Evolutionary conservation across 2,797 vertebrate genomes (phyloP).

Genomic region (Chelidonichthys spinosus): DNA sequence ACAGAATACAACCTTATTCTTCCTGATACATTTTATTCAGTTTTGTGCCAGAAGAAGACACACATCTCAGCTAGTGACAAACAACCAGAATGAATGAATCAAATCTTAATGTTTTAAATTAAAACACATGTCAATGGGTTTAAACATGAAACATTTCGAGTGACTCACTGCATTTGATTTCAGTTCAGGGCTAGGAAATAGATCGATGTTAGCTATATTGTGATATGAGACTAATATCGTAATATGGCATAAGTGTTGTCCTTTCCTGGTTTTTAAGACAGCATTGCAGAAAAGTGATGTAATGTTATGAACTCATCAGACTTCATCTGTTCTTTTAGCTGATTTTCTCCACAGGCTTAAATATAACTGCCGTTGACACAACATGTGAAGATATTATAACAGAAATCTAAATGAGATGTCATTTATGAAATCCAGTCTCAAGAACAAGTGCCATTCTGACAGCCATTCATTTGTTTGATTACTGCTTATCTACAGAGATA

Average conservation of each 20-base stretch:
- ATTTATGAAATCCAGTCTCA: slow-evolving; percentile 27
- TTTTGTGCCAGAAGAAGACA: neutral
- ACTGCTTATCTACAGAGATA: slow-evolving; percentile 1
- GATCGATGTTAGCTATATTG: too few species aligned
- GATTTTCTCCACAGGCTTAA: neutral
- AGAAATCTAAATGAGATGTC: slow-evolving; percentile 3
- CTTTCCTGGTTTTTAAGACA: too few species aligned
- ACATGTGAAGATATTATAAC: neutral
- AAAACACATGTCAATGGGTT: neutral
- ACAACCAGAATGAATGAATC: neutral
- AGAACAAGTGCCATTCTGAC: slow-evolving; percentile 19
- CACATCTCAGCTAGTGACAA: neutral
- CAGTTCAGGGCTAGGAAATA: too few species aligned
- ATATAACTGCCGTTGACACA: slow-evolving; percentile 4
- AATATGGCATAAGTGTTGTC: too few species aligned
- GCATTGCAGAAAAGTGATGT: too few species aligned
- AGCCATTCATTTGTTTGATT: slow-evolving; percentile 32
- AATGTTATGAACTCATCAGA: too few species aligned
- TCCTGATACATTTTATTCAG: neutral
- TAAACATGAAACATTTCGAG: neutral
- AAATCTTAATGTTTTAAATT: neutral
- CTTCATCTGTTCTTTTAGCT: too few species aligned
- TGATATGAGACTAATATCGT: too few species aligned
- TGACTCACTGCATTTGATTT: neutral
- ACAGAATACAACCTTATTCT: neutral